Percentiles rank a stretch among this genome's conserved stretches.
Evolutionary conservation across 2,888 invertebrate genomes (phyloP).

Genomic region (Phorcus lineatus): DNA sequence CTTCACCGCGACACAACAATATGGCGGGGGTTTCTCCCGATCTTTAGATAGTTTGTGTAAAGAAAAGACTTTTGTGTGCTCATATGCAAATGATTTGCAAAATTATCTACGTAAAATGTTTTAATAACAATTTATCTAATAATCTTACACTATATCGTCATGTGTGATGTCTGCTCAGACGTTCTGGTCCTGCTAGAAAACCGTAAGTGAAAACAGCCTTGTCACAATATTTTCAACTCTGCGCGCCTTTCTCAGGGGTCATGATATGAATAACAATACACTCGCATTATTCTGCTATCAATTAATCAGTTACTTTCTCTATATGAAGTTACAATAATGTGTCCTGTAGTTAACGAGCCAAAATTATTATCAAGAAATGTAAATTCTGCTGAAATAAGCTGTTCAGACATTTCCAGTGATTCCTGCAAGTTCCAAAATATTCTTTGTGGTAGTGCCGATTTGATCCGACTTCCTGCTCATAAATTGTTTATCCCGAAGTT

Average conservation of each 20-base stretch:
- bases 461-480: neutral
- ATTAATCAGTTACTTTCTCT: no score
- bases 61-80: constrained; percentile 1
- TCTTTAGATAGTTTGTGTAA: constrained; percentile 1
- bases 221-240: constrained; percentile 22
- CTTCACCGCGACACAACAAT: neutral
- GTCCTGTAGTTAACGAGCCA: neutral
- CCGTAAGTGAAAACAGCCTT: constrained; percentile 80
- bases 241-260: constrained; percentile 3
- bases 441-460: neutral
- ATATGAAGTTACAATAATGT: neutral
- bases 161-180: constrained; percentile 97
- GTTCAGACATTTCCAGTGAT: neutral
- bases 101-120: constrained; percentile 6
- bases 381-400: neutral
- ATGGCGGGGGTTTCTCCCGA: constrained; percentile 20
- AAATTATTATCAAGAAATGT: neutral
- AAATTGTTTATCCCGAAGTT: no score
- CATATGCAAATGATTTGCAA: neutral
- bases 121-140: neutral
- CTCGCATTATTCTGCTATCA: neutral
- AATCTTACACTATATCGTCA: constrained; percentile 65
- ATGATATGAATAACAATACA: constrained; percentile 13
- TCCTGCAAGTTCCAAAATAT: neutral
- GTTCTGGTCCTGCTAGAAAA: constrained; percentile 92